Evolutionary conservation across 1,140 invertebrate species (phyloP), one percentile per base, ranked within the genome.

Genomic region (Pachypeltis micranthus): DNA sequence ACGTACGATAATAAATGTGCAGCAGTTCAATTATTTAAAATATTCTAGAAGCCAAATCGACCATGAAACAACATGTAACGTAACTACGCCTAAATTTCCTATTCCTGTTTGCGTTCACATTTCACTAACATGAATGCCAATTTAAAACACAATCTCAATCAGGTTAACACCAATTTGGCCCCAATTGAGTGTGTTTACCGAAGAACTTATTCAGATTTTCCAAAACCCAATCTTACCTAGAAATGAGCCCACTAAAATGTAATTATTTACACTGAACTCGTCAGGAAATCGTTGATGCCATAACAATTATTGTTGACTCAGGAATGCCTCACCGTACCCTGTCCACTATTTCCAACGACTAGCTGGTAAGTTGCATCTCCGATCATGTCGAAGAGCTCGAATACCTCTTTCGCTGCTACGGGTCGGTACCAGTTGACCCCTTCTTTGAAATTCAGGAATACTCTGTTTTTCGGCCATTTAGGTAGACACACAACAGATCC

Each of bases 271-370:
- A n/a, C n/a, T 10, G 7, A 7, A n/a, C n/a, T 39, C 34, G 34
- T 7, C n/a, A 39, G 7, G 34, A n/a, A 39, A n/a, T n/a, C 34
- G 34, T n/a, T 39, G 34, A 39, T 39, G 7, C n/a, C n/a, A 26
- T 26, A 39, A 16, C 23, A 10, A 7, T 16, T 44, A 34, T n/a
- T 44, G 16, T 34, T 59, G 58, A 59, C 27, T 12, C 27, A 39
- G n/a, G 34, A 39, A 39, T n/a, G 7, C n/a, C 7, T n/a, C n/a
- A 39, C 34, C 7, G n/a, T 69, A 85, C 85, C 85, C 72, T 81
- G 80, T 16, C 79, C 83, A 1, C 85, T 86, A 68, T 86, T 86
- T 47, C 85, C 85, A 24, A 81, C 81, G 14, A 85, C 76, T 2
- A 86, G 67, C 66, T 78, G 76, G 65, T 84, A 87, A 51, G 71